Base-by-base conservation (phyloP, 2,797 vertebrate species). In the Sphaeramia orbicularis region DNA sequence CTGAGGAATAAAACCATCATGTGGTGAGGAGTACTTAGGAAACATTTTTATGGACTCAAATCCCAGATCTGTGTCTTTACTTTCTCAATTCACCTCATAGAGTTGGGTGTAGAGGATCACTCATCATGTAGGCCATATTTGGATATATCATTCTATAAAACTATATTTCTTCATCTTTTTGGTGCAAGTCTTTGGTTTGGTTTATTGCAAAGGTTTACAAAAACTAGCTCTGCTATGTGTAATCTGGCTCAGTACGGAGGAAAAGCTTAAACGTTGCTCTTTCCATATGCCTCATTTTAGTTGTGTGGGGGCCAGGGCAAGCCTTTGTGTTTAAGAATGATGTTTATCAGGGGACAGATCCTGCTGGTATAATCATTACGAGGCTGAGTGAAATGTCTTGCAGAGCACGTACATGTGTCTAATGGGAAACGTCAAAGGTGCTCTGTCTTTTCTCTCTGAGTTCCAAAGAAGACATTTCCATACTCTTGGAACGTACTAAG, bases 311-410 rank as follows among this genome's bases (percentile, higher is more conserved):
- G 76, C 87, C 88, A 89, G 77, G 44, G 35, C 56, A 48, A 78
- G 85, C 51, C 87, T 79, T 88, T 84, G 83, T 84, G 80, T 88
- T 86, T 67, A 63, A 88, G 85, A 89, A 63, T 80, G 86, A 91
- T 90, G 86, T 87, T 90, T 78, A 80, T 90, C 90, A 75, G 81
- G 87, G 83, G 91, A 91, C 81, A 86, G 85, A 91, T 84, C 74
- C 79, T 72, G 80, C 88, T 88, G 90, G 71, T 90, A 83, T 78
- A 89, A 85, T 85, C 90, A 91, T 93, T 86, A 92, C 7, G 42
- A 82, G 81, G 65, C 74, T 63, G 80, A 84, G 72, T 69, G 70
- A 84, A 90, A 90, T 71, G 83, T 88, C 76, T 86, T 19, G 52
- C 73, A 73, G 77, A 91, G 89, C 90, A 91, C 85, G 85, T 86